phyloP scores from a whole-genome alignment of 2,888 invertebrate genomes.

The Harpagoxenus sublaevis region DNA sequence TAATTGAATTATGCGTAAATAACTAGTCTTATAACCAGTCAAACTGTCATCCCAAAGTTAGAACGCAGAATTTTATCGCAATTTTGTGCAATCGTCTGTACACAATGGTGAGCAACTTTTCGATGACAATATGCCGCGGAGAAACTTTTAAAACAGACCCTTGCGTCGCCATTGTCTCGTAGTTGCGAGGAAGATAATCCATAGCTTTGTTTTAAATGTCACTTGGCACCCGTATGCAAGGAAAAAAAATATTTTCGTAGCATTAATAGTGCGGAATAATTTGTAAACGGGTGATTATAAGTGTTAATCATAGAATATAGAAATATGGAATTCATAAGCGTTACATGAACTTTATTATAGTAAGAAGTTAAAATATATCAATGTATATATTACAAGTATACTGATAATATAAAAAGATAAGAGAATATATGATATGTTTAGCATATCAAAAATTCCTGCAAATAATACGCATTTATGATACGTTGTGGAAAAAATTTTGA shows the following conservation, averaged over 20 bases:
- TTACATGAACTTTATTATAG: not conserved
- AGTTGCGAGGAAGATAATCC: slow-evolving; percentile 42
- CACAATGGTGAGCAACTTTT: slow-evolving; percentile 23
- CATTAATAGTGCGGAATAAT: slow-evolving; percentile 45
- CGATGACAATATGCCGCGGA: slow-evolving; percentile 32
- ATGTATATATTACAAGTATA: slow-evolving; percentile 5
- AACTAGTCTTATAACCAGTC: too few relatives aligned
- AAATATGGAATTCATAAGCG: slow-evolving; percentile 2
- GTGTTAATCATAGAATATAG: slow-evolving; percentile 26
- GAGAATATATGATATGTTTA: not conserved
- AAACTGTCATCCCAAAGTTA: slow-evolving; percentile 38
- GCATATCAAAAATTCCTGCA: not conserved
- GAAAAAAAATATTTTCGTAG: slow-evolving; percentile 35
- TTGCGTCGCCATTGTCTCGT: slow-evolving; percentile 39
- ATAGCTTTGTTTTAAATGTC: slow-evolving; percentile 57
- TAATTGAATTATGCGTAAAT: slow-evolving; percentile 12
- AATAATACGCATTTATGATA: not conserved
- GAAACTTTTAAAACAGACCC: slow-evolving; percentile 45
- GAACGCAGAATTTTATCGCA: slow-evolving; percentile 31
- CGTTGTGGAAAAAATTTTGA: not conserved
- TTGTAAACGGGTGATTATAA: slow-evolving; percentile 23
- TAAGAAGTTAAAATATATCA: not conserved
- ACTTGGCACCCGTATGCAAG: slow-evolving; percentile 32
- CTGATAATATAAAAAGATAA: not conserved
- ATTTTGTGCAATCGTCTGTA: slow-evolving; percentile 39